phyloP scores from a whole-genome alignment of 1,140 invertebrate species.

The Anastrepha obliqua region DNA sequence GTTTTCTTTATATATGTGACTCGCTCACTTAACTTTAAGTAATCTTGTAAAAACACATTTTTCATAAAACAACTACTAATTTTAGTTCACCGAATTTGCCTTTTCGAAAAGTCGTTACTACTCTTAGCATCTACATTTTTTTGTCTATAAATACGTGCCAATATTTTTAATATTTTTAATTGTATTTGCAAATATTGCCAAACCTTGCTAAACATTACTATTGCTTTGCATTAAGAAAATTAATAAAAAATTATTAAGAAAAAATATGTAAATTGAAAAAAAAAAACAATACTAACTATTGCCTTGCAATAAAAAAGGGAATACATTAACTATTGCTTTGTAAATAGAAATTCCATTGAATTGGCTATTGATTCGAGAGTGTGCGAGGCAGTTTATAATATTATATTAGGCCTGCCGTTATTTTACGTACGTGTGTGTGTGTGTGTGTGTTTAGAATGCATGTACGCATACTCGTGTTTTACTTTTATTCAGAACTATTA shows the following conservation, averaged over 20 bases:
- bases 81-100: no score
- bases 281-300: neutral
- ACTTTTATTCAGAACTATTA: neutral
- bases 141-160: neutral
- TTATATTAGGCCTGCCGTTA: no score
- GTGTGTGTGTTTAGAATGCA: neutral
- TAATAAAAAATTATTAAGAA: neutral
- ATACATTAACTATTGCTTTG: slow-evolving; percentile 33
- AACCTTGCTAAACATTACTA: neutral
- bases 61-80: no score
- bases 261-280: neutral
- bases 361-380: slow-evolving; percentile 40
- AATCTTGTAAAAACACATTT: no score
- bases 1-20: no score
- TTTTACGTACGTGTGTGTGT: neutral
- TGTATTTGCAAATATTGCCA: neutral
- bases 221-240: neutral
- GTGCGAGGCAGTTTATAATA: neutral
- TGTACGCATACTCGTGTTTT: neutral
- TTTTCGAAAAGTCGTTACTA: no score
- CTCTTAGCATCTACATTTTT: no score
- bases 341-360: neutral
- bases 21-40: no score
- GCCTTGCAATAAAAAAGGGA: slow-evolving; percentile 32
- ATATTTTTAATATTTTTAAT: neutral